Evolutionary conservation across 2,797 vertebrate species (phyloP).

Genomic region (Craterocephalus amniculus): DNA sequence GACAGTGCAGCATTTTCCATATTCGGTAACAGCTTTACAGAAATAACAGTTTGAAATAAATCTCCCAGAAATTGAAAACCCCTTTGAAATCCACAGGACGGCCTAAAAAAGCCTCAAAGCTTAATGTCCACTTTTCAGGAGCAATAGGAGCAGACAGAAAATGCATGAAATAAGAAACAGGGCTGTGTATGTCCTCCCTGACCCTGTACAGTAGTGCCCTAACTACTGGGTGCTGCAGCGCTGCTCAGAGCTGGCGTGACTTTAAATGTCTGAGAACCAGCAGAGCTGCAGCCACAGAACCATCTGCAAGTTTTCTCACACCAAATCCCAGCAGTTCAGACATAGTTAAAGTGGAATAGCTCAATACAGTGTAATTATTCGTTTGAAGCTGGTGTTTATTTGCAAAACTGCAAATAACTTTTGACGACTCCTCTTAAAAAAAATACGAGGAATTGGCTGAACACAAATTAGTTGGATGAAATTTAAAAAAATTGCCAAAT

Average conservation of each 20-base stretch:
- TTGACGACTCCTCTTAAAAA: not conserved
- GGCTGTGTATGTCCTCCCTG: conserved; percentile 47
- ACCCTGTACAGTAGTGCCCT: conserved; percentile 52
- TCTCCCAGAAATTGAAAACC: not conserved
- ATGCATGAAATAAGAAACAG: conserved; percentile 32
- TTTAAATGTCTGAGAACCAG: conserved; percentile 35
- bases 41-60: conserved; percentile 1
- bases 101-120: not conserved
- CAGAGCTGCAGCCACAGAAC: conserved; percentile 39
- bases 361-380: not conserved
- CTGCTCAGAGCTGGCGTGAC: conserved; percentile 52
- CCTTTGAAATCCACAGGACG: not conserved
- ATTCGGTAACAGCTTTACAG: not conserved
- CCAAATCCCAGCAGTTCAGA: conserved; percentile 36
- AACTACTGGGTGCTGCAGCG: conserved; percentile 59
- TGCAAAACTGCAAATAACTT: not conserved
- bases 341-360: conserved; percentile 16
- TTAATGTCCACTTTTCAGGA: conserved; percentile 16
- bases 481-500: not conserved
- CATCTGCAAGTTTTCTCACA: conserved; percentile 28
- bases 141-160: conserved; percentile 22
- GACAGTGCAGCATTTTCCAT: not conserved
- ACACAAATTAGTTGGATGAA: not conserved
- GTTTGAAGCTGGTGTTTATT: not conserved
- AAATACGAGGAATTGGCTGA: not conserved